Evolutionary conservation across 2,888 invertebrate species (phyloP).

Genomic region (Agrilus biguttatus): DNA sequence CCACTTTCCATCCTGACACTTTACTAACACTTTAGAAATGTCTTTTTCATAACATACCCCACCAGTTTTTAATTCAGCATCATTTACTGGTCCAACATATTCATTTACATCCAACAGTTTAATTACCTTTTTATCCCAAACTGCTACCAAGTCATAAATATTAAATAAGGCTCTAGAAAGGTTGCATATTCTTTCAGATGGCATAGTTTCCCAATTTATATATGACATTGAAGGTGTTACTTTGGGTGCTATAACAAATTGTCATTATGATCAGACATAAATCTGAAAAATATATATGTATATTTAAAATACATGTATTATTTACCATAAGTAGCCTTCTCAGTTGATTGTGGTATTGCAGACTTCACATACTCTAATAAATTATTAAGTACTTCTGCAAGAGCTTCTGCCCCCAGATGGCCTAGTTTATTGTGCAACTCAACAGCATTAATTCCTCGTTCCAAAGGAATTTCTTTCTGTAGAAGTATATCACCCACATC

Average conservation of each 20-base stretch:
- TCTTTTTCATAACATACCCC: conserved; percentile 42
- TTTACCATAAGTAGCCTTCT: conserved; percentile 57
- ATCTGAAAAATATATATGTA: not conserved
- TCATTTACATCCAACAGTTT: conserved; percentile 42
- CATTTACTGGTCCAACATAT: conserved; percentile 4
- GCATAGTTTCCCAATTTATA: conserved; percentile 52
- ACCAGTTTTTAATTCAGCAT: conserved; percentile 33
- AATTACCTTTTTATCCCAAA: conserved; percentile 42
- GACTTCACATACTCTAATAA: conserved; percentile 44
- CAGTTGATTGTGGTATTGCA: conserved; percentile 44
- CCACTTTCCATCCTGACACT: conserved; percentile 50
- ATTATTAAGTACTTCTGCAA: conserved; percentile 45
- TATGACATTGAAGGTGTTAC: conserved; percentile 43
- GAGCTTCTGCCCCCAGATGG: conserved; percentile 49
- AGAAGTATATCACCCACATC: conserved; percentile 61
- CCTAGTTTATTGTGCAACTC: conserved; percentile 51
- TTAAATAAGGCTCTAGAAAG: conserved; percentile 55
- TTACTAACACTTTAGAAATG: conserved; percentile 43
- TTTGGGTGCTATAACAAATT: conserved; percentile 51
- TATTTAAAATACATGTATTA: no score
- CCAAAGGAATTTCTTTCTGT: conserved; percentile 41
- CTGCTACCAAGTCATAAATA: conserved; percentile 45
- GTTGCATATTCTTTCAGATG: conserved; percentile 50
- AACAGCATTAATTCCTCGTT: conserved; percentile 44
- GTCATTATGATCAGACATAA: not conserved